Percentiles rank a stretch among this genome's conserved stretches.
Conservation (phyloP, 2,888 invertebrate species). For the Drosophila differens region DNA sequence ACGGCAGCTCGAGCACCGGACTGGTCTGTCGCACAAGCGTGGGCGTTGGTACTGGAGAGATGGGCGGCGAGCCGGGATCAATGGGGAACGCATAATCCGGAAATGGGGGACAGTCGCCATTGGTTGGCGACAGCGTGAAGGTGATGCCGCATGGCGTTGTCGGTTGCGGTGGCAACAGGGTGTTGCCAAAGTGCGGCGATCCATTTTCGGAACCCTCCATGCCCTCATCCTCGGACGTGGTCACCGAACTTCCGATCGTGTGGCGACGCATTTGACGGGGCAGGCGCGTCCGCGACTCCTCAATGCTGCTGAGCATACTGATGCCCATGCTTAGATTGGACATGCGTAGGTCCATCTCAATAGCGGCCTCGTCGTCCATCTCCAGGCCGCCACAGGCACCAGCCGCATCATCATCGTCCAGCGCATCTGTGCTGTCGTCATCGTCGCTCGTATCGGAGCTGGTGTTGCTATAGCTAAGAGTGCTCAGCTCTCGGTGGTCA, state of each 20-base stretch:
- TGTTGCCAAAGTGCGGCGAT: constrained; percentile 84
- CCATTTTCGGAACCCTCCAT: constrained; percentile 86
- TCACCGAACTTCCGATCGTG: constrained; percentile 83
- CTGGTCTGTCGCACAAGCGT: constrained; percentile 67
- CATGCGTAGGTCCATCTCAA: constrained; percentile 69
- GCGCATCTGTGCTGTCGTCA: constrained; percentile 68
- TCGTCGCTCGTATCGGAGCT: constrained; percentile 86
- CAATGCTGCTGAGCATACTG: constrained; percentile 78
- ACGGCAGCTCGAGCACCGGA: constrained; percentile 80
- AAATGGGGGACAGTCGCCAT: constrained; percentile 84
- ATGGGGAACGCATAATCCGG: constrained; percentile 79
- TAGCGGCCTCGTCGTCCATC: constrained; percentile 82
- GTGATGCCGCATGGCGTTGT: constrained; percentile 87
- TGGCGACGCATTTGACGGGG: constrained; percentile 82
- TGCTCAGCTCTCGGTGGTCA: constrained; percentile 82
- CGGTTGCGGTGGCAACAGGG: constrained; percentile 85
- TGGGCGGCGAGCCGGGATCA: constrained; percentile 83
- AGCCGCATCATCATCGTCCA: constrained; percentile 74
- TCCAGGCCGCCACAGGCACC: constrained; percentile 36
- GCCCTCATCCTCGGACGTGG: constrained; percentile 86
- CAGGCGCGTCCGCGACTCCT: constrained; percentile 75
- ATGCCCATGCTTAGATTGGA: constrained; percentile 71
- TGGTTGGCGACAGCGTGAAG: constrained; percentile 88
- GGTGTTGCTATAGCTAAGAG: constrained; percentile 86
- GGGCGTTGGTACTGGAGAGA: constrained; percentile 71